These are phyloP conservation scores for Pagetopsis macropterus DNA, from an alignment of 2,797 vertebrate species.

Conservation along the genomic window DNA sequence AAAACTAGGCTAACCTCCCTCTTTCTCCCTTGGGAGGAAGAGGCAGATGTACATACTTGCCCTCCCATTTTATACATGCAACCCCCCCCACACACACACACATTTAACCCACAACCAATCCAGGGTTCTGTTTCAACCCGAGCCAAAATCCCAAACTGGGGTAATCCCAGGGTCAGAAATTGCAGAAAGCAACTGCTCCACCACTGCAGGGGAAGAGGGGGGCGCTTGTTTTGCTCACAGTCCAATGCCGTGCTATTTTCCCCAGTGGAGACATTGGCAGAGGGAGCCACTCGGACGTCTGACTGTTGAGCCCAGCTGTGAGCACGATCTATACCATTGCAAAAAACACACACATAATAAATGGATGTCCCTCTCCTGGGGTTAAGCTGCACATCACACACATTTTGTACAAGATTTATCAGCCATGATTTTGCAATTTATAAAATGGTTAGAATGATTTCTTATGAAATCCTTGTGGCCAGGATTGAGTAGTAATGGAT, in stretches of 20 bases:
- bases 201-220: background rate
- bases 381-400: conserved; percentile 1
- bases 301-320: conserved; percentile 49
- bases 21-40: conserved; percentile 39
- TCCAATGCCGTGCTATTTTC: conserved; percentile 10
- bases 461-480: too few species aligned
- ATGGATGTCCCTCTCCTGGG: conserved; percentile 1
- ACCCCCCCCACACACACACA: conserved; percentile 11
- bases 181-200: conserved; percentile 49
- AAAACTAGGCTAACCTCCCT: conserved; percentile 62
- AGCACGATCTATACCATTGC: background rate
- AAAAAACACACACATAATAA: conserved; percentile 8
- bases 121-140: conserved; percentile 65
- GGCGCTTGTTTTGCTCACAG: conserved; percentile 41
- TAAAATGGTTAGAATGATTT: too few species aligned
- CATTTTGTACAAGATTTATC: conserved; percentile 10
- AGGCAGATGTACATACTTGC: conserved; percentile 59
- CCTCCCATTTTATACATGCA: conserved; percentile 28
- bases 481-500: too few species aligned
- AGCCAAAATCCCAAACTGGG: conserved; percentile 70
- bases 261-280: conserved; percentile 39
- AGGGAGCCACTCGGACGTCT: background rate
- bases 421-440: background rate
- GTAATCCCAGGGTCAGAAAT: conserved; percentile 67
- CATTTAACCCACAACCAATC: conserved; percentile 44